Percentiles rank a stretch among this genome's conserved stretches.
phyloP scores from a whole-genome alignment of 2,888 invertebrate genomes.

The Drosophila kuntzei region DNA sequence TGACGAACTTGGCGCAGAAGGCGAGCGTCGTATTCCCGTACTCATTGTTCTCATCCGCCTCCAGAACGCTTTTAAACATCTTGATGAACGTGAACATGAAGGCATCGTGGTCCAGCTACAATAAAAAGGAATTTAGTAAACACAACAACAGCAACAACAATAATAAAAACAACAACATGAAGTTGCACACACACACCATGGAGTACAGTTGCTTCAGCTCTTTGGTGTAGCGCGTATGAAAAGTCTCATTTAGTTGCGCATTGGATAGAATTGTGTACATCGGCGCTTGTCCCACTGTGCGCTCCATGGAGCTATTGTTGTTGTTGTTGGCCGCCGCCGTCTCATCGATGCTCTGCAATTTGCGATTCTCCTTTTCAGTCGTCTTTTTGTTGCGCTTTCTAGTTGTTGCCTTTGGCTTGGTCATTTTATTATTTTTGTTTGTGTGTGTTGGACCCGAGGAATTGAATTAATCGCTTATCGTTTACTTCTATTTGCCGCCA shows the following conservation, averaged over 20 bases:
- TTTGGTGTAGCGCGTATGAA: conserved; percentile 88
- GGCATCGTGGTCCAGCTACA: conserved; percentile 86
- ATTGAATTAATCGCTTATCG: conserved; percentile 19
- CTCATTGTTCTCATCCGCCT: conserved; percentile 89
- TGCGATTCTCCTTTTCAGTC: conserved; percentile 71
- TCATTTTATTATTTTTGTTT: conserved; percentile 40
- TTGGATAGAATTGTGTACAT: conserved; percentile 87
- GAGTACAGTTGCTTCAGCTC: conserved; percentile 88
- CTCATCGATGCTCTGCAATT: conserved; percentile 47
- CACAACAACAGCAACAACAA: not conserved
- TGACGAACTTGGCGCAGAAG: conserved; percentile 90
- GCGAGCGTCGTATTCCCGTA: conserved; percentile 89
- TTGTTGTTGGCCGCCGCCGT: not conserved
- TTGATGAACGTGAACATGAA: conserved; percentile 89
- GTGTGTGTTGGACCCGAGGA: conserved; percentile 9
- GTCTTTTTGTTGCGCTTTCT: conserved; percentile 72
- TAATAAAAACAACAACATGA: too few relatives aligned
- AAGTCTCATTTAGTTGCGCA: conserved; percentile 88
- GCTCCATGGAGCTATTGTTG: not conserved
- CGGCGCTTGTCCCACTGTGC: conserved; percentile 63
- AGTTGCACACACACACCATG: conserved; percentile 87
- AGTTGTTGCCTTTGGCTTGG: conserved; percentile 38
- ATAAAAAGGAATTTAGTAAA: not conserved
- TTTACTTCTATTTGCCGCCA: not conserved
- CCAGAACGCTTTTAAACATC: conserved; percentile 88